Evolutionary conservation across 2,888 invertebrate genomes (phyloP), one percentile per base, ranked within the genome.

Genomic region (Cataglyphis cursor): DNA sequence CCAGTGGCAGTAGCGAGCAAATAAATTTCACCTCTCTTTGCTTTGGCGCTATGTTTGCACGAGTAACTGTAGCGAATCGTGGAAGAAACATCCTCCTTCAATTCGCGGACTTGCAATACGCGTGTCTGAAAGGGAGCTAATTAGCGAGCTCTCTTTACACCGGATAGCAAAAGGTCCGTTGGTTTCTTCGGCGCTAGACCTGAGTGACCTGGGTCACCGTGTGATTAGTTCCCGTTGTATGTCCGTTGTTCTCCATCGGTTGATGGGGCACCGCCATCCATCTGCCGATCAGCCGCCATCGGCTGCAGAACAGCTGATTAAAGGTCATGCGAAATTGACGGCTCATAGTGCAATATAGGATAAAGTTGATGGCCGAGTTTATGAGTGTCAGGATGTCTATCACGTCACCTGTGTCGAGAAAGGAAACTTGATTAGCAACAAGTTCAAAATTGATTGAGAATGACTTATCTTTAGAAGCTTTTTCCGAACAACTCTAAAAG

Each of bases 341-440:
- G 85, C 98, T 98, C 99, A 99, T 99, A 75, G 98, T 96, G 93
- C 99, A 99, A 94, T 99, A 99, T 62, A 99, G 96, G 78, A 99
- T 97, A 93, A 99, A 99, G 95, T 99, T 99, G 83, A 99, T 97
- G 0, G 98, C 98, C 10, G 98, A 98, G 95, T 99, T 99, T 90
- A 98, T 95, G 82, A 99, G 96, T 0, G 99, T 99, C 92, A 99
- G 95, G 84, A 98, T 97, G 95, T 99, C 99, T 97, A 99, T 97
- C 80, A 98, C 94, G 93, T 99, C 98, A 0, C 94, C 95, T 95
- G 92, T 41, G 92, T 41, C 89, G 41, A 51, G 18, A n/a, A 70
- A 83, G 44, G 24, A 72, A 70, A 59, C 18, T 61, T 72, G 78
- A 80, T 80, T 72, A 80, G 59, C 48, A 35, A 35, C 0, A 48